Evolutionary conservation across 1,140 invertebrate genomes (phyloP).

Genomic region (Zaprionus tsacasi): DNA sequence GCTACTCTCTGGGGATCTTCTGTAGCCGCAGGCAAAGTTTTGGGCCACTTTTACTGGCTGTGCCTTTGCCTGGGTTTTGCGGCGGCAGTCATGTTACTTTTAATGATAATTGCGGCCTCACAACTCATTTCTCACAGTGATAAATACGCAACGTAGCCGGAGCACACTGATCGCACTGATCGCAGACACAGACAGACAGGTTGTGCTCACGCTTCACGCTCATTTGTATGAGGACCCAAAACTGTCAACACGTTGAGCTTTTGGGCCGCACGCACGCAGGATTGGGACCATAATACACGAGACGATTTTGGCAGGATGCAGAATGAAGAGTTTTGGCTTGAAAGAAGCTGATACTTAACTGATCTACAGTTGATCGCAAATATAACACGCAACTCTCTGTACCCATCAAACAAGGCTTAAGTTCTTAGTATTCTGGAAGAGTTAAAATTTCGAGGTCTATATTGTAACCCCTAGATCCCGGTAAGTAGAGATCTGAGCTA

Average conservation of each 20-base stretch:
- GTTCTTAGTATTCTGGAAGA: too few relatives aligned
- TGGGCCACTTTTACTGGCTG: conserved; percentile 9
- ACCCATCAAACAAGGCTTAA: too few relatives aligned
- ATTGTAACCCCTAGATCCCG: too few relatives aligned
- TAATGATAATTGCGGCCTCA: conserved; percentile 79
- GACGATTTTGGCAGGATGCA: not conserved
- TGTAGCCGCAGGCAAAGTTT: conserved; percentile 24
- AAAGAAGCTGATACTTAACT: not conserved
- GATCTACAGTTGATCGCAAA: too few relatives aligned
- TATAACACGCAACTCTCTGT: too few relatives aligned
- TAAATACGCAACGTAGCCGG: conserved; percentile 61
- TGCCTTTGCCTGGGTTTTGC: not conserved
- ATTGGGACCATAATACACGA: not conserved
- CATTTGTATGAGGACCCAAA: conserved; percentile 35
- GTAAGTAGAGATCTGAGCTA: too few relatives aligned
- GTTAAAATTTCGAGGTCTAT: too few relatives aligned
- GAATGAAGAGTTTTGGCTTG: not conserved
- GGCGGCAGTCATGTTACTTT: conserved; percentile 76
- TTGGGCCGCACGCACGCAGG: not conserved
- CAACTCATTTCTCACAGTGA: conserved; percentile 80
- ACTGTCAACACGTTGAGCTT: conserved; percentile 34
- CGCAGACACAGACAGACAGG: conserved; percentile 7
- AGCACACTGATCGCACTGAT: conserved; percentile 9
- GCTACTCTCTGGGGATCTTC: not conserved
- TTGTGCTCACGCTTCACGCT: conserved; percentile 10